Base-by-base conservation (phyloP, 1,140 invertebrate genomes). In the Rhyacophila brunnea region DNA sequence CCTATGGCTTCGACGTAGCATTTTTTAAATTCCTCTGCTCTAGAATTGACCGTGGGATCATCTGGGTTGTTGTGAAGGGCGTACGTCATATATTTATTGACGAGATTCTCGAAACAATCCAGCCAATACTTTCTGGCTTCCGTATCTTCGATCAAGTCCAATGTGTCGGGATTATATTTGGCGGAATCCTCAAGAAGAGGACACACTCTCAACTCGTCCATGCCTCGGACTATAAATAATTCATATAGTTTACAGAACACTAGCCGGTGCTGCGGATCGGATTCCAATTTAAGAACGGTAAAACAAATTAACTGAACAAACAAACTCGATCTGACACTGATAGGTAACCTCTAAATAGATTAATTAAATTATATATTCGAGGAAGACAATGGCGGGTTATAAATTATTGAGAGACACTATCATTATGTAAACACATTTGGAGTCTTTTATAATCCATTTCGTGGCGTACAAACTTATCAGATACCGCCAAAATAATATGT, bases 51-150 rank as follows among this genome's bases (percentile, higher is more conserved):
- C 59, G 88, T 89, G 6, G 81, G 77, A 67, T 87, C 87, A 53
- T 88, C 80, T 0, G 79, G 71, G 74, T 90, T 92, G 71, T 90
- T 95, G 42, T 80, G 80, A 44, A 90, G 83, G n/a, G 91, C 92
- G 74, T 81, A 85, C 66, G 82, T 81, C 46, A 88, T 83, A 78
- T 88, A 88, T 73, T 88, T 90, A 50, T 85, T 81, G 9, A 89
- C 81, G 43, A 91, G 87, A 65, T 92, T 86, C 70, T 93, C 87
- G 70, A 98, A 92, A 71, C 93, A 96, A 49, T 87, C 80, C 43
- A 98, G 78, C 96, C 96, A 98, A 77, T 98, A 98, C 62, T 89
- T 84, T 66, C 93, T 83, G 14, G 94, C 95, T 74, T 92, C 90
- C 62, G 81, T 79, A 77, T 97, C 92, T 67, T 86, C 80, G 44